phyloP scores from a whole-genome alignment of 2,888 invertebrate genomes.

The Parthenolecanium corni region DNA sequence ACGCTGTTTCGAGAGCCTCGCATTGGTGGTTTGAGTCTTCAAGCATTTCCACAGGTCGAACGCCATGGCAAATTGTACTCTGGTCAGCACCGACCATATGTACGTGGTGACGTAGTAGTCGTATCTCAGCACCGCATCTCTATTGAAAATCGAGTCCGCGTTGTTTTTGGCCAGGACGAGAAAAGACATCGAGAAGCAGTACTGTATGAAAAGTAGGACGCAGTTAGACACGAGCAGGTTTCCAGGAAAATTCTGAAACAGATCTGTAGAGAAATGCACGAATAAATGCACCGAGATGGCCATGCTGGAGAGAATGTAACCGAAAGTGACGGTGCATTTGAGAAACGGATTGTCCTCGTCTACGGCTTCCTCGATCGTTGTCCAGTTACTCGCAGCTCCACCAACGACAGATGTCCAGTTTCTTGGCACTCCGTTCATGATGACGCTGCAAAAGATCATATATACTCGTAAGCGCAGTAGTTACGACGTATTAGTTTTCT shows the following conservation, averaged over 20 bases:
- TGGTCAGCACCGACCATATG: constrained; percentile 18
- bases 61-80: constrained; percentile 22
- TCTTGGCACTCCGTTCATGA: too few relatives aligned
- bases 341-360: neutral
- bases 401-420: too few relatives aligned
- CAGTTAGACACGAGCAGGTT: constrained; percentile 17
- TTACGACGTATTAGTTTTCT: too few relatives aligned
- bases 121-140: neutral
- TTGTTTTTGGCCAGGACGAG: constrained; percentile 3
- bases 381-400: too few relatives aligned
- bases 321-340: constrained; percentile 1
- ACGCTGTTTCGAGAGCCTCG: constrained; percentile 1
- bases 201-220: constrained; percentile 11
- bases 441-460: too few relatives aligned
- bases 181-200: constrained; percentile 6
- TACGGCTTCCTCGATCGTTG: too few relatives aligned
- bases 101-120: constrained; percentile 17
- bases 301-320: constrained; percentile 14
- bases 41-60: constrained; percentile 20
- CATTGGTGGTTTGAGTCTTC: constrained; percentile 12
- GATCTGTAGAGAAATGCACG: constrained; percentile 14
- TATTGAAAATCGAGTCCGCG: neutral
- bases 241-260: constrained; percentile 20
- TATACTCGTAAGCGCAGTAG: too few relatives aligned
- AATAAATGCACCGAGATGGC: constrained; percentile 20